Base-by-base conservation (phyloP, 1,140 invertebrate species). In the Bombus superbus region DNA sequence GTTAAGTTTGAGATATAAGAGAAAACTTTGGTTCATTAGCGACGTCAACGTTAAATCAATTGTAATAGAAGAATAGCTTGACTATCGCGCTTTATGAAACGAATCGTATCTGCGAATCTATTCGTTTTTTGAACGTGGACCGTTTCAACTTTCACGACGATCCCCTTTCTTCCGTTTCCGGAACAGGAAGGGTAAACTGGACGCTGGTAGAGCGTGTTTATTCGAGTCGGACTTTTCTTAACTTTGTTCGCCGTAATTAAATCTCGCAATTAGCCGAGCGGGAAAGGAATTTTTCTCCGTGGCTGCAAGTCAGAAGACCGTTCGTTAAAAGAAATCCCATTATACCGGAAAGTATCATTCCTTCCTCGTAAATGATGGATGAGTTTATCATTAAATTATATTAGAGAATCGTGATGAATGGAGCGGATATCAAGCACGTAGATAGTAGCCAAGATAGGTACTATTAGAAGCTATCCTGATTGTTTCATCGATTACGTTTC, bases 321-420 rank as follows among this genome's bases (percentile, higher is more conserved):
- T 66, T 11, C 44, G 62, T n/a, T 32, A 47, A 83, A 78, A 68
- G 81, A 78, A 69, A 83, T 77, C 47, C 64, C 44, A 83, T 76
- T 76, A 83, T 28, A 76, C 72, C 81, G 62, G 81, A 78, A 83
- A n/a, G 64, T 42, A 68, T 83, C 81, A 64, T 28, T 57, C 42
- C 9, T 15, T 15, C 9, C 18, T n/a, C 38, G 57, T 69, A 78
- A 83, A 76, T 83, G 73, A 83, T 83, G 81, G 73, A 77, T 78
- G 74, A 83, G 81, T 78, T 77, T 83, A 75, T 83, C 35, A 44
- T 25, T 77, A 44, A 77, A 78, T 83, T 77, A 77, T 83, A 78
- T 83, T 78, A 78, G 38, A 69, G 44, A 57, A 57, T 69, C 35
- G 47, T 59, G 73, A 78, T 69, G 47, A 83, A 78, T 69, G 73